Evolutionary conservation across 1,140 invertebrate species (phyloP).

Genomic region (Nasonia giraulti): DNA sequence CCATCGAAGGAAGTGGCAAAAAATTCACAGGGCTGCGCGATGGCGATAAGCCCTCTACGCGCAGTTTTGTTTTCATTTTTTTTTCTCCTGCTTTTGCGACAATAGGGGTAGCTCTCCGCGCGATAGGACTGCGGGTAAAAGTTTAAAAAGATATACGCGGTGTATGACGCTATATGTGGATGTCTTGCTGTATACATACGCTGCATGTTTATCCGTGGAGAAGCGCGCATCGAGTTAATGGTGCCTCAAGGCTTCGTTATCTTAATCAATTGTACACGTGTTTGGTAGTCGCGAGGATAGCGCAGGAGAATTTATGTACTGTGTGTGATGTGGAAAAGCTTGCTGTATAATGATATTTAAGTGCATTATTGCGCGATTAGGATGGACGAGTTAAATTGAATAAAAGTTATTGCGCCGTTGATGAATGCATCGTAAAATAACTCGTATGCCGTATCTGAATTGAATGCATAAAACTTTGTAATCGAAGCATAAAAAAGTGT

Average conservation of each 20-base stretch:
- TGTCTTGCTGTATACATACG: too few species aligned
- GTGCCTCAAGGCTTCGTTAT: neutral
- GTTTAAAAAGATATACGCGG: too few species aligned
- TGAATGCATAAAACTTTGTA: too few species aligned
- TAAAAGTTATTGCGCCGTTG: neutral
- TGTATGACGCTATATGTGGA: too few species aligned
- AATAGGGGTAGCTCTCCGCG: too few species aligned
- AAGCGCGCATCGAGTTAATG: neutral
- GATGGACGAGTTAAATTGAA: neutral
- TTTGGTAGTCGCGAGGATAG: too few species aligned
- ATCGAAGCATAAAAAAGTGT: too few species aligned
- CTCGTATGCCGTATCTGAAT: too few species aligned
- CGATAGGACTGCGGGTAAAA: too few species aligned
- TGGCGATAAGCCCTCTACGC: constrained; percentile 54
- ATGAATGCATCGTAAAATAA: too few species aligned
- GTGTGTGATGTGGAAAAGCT: neutral
- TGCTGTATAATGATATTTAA: neutral
- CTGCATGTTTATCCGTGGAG: neutral
- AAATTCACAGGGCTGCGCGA: constrained; percentile 56
- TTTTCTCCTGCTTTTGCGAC: neutral
- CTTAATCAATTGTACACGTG: neutral
- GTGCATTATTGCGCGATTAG: neutral
- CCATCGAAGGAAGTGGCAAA: constrained; percentile 58
- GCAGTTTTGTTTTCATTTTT: neutral
- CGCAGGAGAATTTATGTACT: neutral